Conservation (phyloP, 2,113 vertebrate species). For the Lycocorax pyrrhopterus region DNA sequence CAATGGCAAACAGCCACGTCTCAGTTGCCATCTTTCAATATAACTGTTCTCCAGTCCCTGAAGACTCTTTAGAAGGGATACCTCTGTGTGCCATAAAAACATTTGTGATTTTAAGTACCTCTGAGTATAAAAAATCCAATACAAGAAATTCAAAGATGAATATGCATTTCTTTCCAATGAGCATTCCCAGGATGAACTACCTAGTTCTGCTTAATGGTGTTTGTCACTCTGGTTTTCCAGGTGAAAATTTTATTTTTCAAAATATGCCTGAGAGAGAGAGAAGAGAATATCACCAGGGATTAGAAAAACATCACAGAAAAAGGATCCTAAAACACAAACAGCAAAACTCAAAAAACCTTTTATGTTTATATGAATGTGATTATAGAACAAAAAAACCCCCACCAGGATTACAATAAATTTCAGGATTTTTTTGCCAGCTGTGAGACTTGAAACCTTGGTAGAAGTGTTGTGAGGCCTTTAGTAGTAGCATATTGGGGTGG, state of each 20-base stretch:
- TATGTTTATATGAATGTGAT: neutral
- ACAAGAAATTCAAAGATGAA: neutral
- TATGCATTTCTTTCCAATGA: neutral
- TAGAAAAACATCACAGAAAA: neutral
- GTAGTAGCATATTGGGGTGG: neutral
- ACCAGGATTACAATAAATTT: neutral
- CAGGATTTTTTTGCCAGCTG: neutral
- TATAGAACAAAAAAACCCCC: neutral
- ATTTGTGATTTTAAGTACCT: neutral
- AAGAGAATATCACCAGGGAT: neutral
- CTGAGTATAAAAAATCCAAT: neutral
- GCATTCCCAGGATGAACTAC: neutral
- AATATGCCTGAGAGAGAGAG: neutral
- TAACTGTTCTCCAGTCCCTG: neutral
- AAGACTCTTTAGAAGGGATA: neutral
- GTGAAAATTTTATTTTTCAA: neutral
- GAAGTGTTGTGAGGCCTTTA: neutral
- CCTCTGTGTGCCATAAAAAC: neutral
- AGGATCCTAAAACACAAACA: neutral
- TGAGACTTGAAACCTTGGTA: neutral
- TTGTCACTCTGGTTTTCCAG: neutral
- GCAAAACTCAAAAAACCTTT: neutral
- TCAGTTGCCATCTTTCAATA: neutral
- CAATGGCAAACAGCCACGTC: neutral
- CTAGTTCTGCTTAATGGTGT: neutral